A percentile compares a stretch with the other conserved stretches of the same genome.
These are phyloP conservation scores for Heliothis peltigera DNA, from an alignment of 2,888 invertebrate species.

Conservation along the genomic window DNA sequence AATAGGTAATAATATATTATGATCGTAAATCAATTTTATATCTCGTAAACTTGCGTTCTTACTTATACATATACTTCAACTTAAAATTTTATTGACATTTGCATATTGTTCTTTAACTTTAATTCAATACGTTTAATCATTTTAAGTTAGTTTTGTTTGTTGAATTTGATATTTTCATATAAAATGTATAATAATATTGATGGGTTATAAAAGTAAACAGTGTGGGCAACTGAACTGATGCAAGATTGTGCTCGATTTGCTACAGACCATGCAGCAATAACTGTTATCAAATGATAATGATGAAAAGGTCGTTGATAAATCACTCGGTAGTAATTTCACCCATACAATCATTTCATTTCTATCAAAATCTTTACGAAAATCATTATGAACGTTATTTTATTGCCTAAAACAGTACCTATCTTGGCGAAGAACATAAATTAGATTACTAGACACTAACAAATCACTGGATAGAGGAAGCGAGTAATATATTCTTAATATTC, in stretches of 20 bases:
- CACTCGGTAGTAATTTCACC: not conserved
- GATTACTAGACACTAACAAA: no score
- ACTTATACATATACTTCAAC: not conserved
- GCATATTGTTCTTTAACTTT: no score
- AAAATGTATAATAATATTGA: no score
- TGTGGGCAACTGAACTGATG: conserved; percentile 25
- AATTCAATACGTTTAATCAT: not conserved
- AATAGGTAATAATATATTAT: conserved; percentile 18
- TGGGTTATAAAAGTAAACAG: no score
- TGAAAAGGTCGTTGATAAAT: conserved; percentile 21
- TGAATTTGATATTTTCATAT: no score
- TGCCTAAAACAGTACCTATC: no score
- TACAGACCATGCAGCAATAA: conserved; percentile 6
- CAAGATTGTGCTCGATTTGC: conserved; percentile 9
- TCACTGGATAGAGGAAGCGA: no score
- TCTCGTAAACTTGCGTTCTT: conserved; percentile 2
- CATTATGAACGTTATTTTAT: no score
- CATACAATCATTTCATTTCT: not conserved
- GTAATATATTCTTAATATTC: not conserved
- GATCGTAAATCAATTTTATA: conserved; percentile 9
- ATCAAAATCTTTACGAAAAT: not conserved
- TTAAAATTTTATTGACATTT: not conserved
- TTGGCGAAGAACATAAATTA: not conserved
- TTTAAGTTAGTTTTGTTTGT: not conserved
- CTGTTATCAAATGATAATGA: conserved; percentile 22